Evolutionary conservation across 2,888 invertebrate genomes (phyloP), one percentile per base, ranked within the genome.

Genomic region (Teinopalpus imperialis): DNA sequence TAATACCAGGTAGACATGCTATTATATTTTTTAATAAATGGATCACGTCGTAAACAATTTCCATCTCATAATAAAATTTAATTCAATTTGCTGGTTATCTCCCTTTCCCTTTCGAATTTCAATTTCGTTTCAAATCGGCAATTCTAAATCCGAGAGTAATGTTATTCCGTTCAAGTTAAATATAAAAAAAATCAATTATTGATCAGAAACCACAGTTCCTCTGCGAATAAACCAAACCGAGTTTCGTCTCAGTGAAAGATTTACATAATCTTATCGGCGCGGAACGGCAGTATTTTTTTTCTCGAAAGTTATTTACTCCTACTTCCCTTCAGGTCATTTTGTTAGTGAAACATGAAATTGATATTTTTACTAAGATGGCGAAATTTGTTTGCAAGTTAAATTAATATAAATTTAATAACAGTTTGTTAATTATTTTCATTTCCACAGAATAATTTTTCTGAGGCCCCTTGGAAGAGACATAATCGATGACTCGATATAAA

Each of bases 271-370:
- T 61, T 51, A 61, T 69, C 59, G 47, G 21, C 43, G 44, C 47
- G 48, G 29, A 42, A 46, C 47, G 43, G 43, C 54, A 53, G 51
- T 48, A 56, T 58, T 56, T 63, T 68, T 67, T 69, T 65, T 63
- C 54, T 64, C 16, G 9, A 66, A 74, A 72, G 70, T 74, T 72
- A 69, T 69, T 71, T 74, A 68, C 65, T 55, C 56, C 59, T 52
- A 42, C 49, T 51, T 46, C 41, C 46, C 50, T 44, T 42, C 30
- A 40, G 48, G 48, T 43, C 35, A 42, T 43, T 48, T 42, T 46
- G 50, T 47, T 47, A 47, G 44, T 40, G 31, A 47, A 60, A 62
- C 53, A 49, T 49, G 60, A 55, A 67, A 73, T 67, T 66, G 49
- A 61, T 64, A 67, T 71, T 72, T 62, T 55, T 56, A 56, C 57